Conservation (phyloP, 2,113 vertebrate species). For the Puffinus mauretanicus region DNA sequence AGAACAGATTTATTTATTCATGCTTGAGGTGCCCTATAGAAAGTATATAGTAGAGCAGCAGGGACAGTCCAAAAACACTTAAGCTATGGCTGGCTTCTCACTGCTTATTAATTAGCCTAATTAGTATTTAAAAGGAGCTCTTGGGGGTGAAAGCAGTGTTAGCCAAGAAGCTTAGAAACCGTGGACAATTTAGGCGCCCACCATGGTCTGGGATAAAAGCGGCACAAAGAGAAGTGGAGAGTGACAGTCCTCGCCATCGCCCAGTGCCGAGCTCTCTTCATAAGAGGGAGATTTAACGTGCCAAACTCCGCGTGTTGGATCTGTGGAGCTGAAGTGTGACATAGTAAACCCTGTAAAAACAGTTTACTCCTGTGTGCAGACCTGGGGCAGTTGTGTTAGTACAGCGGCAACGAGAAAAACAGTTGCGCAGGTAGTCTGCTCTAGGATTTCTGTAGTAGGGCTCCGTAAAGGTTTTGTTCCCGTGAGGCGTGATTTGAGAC, state of each 20-base stretch:
- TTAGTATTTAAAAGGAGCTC: constrained; percentile 33
- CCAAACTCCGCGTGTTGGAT: accelerated
- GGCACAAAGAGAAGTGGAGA: not conserved
- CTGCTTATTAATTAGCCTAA: constrained; percentile 36
- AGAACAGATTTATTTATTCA: not conserved
- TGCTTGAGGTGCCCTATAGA: constrained; percentile 12
- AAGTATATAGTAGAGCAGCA: not conserved
- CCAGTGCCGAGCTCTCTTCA: not conserved
- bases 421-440: not conserved
- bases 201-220: not conserved
- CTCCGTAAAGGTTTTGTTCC: not conserved
- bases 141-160: not conserved
- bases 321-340: not conserved
- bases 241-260: accelerated
- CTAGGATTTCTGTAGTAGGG: not conserved
- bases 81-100: not conserved
- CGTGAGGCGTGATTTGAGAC: accelerated
- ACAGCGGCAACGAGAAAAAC: not conserved
- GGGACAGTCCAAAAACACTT: not conserved
- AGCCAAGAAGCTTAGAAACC: not conserved
- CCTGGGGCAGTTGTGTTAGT: not conserved
- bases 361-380: not conserved
- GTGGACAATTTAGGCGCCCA: not conserved
- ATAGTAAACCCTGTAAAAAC: accelerated
- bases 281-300: accelerated